Conservation (phyloP, 2,113 vertebrate genomes). For the Morone saxatilis region DNA sequence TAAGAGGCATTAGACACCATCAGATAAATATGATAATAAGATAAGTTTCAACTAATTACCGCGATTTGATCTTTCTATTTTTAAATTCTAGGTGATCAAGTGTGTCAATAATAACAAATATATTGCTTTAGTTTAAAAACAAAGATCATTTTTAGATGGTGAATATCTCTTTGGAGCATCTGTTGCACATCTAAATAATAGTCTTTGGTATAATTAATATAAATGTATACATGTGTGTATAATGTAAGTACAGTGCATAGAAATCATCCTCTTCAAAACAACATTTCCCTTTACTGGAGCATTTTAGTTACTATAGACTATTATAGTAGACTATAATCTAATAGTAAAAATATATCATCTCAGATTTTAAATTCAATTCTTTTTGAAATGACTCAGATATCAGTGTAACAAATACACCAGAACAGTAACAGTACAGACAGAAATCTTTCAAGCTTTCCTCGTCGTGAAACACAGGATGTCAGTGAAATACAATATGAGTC, state of each 20-base stretch:
- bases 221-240: too few relatives aligned
- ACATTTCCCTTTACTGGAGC: background rate
- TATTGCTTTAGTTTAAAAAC: background rate
- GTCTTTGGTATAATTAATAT: slow-evolving; percentile 29
- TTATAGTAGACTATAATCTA: background rate
- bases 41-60: background rate
- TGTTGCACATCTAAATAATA: slow-evolving; percentile 7
- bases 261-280: background rate
- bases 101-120: background rate
- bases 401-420: slow-evolving; percentile 12
- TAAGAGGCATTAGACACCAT: background rate
- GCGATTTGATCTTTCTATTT: background rate
- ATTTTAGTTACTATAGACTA: background rate
- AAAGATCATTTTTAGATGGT: background rate
- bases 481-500: background rate
- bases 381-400: background rate
- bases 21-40: background rate
- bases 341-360: background rate
- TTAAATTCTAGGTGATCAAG: background rate
- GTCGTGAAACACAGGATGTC: background rate
- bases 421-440: background rate
- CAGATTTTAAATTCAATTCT: background rate
- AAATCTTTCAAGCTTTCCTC: background rate
- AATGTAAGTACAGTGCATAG: slow-evolving; percentile 3
- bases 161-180: slow-evolving; percentile 9